Conservation (phyloP, 1,140 invertebrate species). For the Vanessa atalanta region DNA sequence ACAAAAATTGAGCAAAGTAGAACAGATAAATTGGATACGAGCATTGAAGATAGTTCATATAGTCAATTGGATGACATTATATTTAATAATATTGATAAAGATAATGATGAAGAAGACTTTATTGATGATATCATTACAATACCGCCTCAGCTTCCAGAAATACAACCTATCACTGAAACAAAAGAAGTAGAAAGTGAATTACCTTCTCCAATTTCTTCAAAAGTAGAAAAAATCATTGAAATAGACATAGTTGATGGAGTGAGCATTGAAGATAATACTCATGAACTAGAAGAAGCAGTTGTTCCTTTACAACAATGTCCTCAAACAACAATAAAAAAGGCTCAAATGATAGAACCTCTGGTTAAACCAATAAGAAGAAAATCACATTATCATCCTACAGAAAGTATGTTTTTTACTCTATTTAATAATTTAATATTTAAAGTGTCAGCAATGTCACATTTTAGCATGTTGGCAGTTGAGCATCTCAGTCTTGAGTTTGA, state of each 20-base stretch:
- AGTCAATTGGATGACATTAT: conserved; percentile 64
- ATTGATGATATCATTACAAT: conserved; percentile 55
- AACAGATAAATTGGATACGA: conserved; percentile 36
- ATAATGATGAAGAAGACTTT: conserved; percentile 51
- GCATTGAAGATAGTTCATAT: conserved; percentile 59
- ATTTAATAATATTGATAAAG: conserved; percentile 39
- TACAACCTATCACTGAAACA: conserved; percentile 8
- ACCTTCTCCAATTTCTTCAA: background rate
- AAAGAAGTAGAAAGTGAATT: background rate
- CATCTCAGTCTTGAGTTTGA: too few relatives aligned
- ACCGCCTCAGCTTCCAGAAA: conserved; percentile 34
- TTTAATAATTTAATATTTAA: background rate
- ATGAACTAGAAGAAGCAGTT: background rate
- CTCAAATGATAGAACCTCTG: conserved; percentile 58
- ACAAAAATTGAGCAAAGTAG: conserved; percentile 41
- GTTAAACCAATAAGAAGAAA: conserved; percentile 43
- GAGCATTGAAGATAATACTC: background rate
- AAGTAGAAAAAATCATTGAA: background rate
- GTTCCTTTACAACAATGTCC: conserved; percentile 15
- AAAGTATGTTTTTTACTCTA: conserved; percentile 45
- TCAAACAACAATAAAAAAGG: conserved; percentile 45
- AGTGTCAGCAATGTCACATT: background rate
- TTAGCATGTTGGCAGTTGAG: too few relatives aligned
- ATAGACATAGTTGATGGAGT: conserved; percentile 14
- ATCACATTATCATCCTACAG: conserved; percentile 18